Evolutionary conservation across 2,113 vertebrate species (phyloP).

Genomic region (Eonycteris spelaea): DNA sequence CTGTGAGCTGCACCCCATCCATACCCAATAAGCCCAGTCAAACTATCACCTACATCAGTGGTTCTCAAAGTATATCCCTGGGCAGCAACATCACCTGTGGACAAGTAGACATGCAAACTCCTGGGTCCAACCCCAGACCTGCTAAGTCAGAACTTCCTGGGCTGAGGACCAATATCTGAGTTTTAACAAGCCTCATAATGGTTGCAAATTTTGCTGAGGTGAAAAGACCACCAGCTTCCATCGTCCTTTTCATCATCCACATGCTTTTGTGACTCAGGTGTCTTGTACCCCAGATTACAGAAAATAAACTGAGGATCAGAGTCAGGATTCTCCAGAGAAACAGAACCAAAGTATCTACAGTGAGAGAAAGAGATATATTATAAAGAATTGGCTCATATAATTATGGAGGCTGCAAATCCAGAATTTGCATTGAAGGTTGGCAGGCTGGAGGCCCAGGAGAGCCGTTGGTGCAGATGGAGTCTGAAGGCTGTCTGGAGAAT

Average conservation of each 20-base stretch:
- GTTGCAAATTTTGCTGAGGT: background rate
- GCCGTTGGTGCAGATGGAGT: rapidly evolving
- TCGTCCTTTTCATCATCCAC: background rate
- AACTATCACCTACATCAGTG: rapidly evolving
- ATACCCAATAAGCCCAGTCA: background rate
- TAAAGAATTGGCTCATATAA: background rate
- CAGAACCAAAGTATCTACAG: background rate
- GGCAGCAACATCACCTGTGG: background rate
- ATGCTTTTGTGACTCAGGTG: rapidly evolving
- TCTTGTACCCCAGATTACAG: background rate
- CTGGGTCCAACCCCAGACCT: background rate
- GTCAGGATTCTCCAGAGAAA: background rate
- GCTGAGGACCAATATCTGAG: background rate
- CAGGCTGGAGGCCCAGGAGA: background rate
- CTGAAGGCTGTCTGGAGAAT: background rate
- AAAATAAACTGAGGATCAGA: background rate
- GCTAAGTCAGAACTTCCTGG: background rate
- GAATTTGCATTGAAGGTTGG: no score
- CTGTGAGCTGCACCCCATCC: background rate
- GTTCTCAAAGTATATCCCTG: background rate
- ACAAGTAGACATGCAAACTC: background rate
- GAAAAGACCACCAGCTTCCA: background rate
- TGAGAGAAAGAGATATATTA: background rate
- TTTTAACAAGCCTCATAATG: background rate
- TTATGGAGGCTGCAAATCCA: background rate